Conservation (phyloP, 2,113 vertebrate species). For the Neodontobutis hainanensis region DNA sequence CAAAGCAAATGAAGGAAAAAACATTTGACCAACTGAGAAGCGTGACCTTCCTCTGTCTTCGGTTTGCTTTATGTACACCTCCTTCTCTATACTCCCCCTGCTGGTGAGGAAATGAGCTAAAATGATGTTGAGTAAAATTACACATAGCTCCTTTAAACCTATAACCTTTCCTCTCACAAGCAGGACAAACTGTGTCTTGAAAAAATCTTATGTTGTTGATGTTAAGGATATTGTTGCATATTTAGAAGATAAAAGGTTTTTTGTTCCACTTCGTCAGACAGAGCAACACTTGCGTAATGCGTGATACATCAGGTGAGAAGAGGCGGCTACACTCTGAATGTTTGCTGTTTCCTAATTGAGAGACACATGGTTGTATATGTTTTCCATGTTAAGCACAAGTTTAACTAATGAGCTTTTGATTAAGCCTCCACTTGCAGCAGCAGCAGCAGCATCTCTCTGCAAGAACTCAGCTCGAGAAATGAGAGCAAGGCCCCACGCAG, state of each 20-base stretch:
- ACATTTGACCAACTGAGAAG: too few relatives aligned
- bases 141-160: too few relatives aligned
- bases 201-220: too few relatives aligned
- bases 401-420: conserved; percentile 42
- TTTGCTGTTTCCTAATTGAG: conserved; percentile 13
- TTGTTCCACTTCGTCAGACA: conserved; percentile 20
- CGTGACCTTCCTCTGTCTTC: too few relatives aligned
- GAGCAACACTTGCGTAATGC: conserved; percentile 2
- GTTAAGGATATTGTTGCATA: too few relatives aligned
- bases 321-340: conserved; percentile 4
- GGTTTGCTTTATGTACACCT: too few relatives aligned
- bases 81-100: too few relatives aligned
- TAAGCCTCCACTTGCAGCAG: conserved; percentile 22
- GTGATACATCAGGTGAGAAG: conserved; percentile 10
- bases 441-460: conserved; percentile 4
- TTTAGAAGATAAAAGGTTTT: neutral
- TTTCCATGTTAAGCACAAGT: conserved; percentile 21
- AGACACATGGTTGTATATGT: neutral
- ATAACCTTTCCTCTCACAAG: too few relatives aligned
- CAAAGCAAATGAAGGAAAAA: too few relatives aligned
- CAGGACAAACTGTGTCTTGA: too few relatives aligned
- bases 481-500: conserved; percentile 6
- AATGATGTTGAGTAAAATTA: too few relatives aligned
- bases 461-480: conserved; percentile 14
- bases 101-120: too few relatives aligned